Base-by-base conservation (phyloP, 2,888 invertebrate genomes). In the Autographa pulchrina region DNA sequence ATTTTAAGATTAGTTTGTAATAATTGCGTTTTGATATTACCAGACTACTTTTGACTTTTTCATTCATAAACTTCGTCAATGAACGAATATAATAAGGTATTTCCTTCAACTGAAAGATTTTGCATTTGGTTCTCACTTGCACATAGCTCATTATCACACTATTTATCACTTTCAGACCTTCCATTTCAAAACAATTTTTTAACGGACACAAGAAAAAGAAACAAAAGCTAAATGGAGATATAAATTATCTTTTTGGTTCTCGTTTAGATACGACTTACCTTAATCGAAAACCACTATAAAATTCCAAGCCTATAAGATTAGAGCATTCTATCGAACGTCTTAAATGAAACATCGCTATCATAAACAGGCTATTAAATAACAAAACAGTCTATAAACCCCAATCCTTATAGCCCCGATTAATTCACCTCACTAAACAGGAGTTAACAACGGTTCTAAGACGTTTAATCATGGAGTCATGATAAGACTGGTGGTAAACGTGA, bases 401-500 rank as follows among this genome's bases (percentile, higher is more conserved):
- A 72, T 72, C 73, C 63, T 72, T 78, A 80, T 72, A 73, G 77
- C 65, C 20, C 72, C 82, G 78, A 82, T 82, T 80, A 84, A 75
- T 86, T 83, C 75, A 67, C 78, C 65, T 77, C 78, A 78, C 68
- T 62, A 80, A 86, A 86, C 81, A 74, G 73, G 82, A 72, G 65
- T 78, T 78, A 81, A 79, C 75, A 62, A 75, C 60, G 54, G 54
- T 56, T 56, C 13, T 72, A 67, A 73, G 61, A 66, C 75, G 56
- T 81, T 87, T 87, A 85, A 82, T 85, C 84, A 82, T 81, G 78
- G 74, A 60, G 56, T 56, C 8, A 58, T 70, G 78, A 78, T 84
- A 77, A 84, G 78, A 74, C 71, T 56, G 63, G 66, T 72, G 74
- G 84, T 85, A 78, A 86, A 84, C 80, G 74, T 74, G 68, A 80